These are phyloP conservation scores for Thymelicus acteon DNA, from an alignment of 2,888 invertebrate genomes.

Conservation along the genomic window DNA sequence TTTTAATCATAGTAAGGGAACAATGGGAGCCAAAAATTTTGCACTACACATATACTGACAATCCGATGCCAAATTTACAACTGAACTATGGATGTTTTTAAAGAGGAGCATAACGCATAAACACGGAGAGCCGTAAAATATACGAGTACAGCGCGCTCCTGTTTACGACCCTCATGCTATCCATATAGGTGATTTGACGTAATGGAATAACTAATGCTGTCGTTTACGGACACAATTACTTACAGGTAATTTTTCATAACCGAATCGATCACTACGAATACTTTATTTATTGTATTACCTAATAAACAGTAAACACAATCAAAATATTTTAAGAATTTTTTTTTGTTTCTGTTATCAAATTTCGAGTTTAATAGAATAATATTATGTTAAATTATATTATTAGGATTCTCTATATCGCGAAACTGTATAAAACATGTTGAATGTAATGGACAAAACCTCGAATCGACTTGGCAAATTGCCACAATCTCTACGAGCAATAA, in stretches of 20 bases:
- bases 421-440: slow-evolving; percentile 60
- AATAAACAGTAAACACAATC: too few species aligned
- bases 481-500: slow-evolving; percentile 74
- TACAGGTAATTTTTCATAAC: not conserved
- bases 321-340: too few species aligned
- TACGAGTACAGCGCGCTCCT: slow-evolving; percentile 61
- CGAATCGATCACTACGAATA: not conserved
- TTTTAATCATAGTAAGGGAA: slow-evolving; percentile 27
- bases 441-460: slow-evolving; percentile 61
- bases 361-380: not conserved
- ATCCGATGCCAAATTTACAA: slow-evolving; percentile 56
- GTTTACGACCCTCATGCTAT: slow-evolving; percentile 44
- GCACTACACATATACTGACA: slow-evolving; percentile 43
- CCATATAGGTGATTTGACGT: slow-evolving; percentile 27
- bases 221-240: slow-evolving; percentile 1
- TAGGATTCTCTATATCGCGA: not conserved
- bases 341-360: too few species aligned
- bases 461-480: slow-evolving; percentile 70
- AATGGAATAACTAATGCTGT: slow-evolving; percentile 26
- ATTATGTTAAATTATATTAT: too few species aligned
- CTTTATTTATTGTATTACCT: too few species aligned
- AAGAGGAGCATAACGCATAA: slow-evolving; percentile 62
- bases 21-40: slow-evolving; percentile 22
- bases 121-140: slow-evolving; percentile 70
- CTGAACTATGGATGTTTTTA: slow-evolving; percentile 65